Evolutionary conservation across 2,888 invertebrate species (phyloP).

Genomic region (Saturnia japonica): DNA sequence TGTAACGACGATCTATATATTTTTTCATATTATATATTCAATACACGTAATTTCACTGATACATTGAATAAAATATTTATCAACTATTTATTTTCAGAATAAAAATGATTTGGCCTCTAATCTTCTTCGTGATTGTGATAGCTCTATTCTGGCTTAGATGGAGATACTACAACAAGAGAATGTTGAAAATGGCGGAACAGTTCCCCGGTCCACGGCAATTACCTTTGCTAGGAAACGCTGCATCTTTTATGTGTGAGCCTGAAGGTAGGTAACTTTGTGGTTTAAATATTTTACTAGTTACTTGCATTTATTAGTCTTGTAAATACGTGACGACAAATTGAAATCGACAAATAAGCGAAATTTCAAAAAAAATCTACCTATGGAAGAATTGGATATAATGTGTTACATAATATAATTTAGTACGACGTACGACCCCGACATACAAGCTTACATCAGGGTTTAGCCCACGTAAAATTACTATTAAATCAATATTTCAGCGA

Average conservation of each 20-base stretch:
- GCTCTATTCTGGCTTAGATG: constrained; percentile 52
- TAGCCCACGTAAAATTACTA: too few relatives aligned
- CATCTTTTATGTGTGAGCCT: constrained; percentile 52
- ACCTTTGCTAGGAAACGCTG: constrained; percentile 62
- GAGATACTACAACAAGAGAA: constrained; percentile 50
- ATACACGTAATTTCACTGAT: neutral
- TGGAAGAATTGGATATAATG: too few relatives aligned
- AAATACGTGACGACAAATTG: too few relatives aligned
- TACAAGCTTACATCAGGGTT: too few relatives aligned
- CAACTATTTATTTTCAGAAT: constrained; percentile 38
- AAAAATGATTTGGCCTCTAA: constrained; percentile 50
- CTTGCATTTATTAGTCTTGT: too few relatives aligned
- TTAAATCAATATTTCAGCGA: too few relatives aligned
- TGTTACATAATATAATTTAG: too few relatives aligned
- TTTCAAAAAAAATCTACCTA: too few relatives aligned
- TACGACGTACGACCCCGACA: too few relatives aligned
- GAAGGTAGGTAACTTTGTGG: constrained; percentile 46
- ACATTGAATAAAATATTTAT: neutral
- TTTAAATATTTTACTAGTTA: neutral
- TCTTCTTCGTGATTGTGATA: constrained; percentile 32
- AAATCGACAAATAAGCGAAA: too few relatives aligned
- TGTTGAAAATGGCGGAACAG: constrained; percentile 48
- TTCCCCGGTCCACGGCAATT: constrained; percentile 59
- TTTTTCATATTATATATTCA: neutral
- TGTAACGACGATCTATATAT: neutral